Percentiles rank a stretch among this genome's conserved stretches.
Evolutionary conservation across 2,797 vertebrate genomes (phyloP).

Genomic region (Acrossocheilus wenchowensis): DNA sequence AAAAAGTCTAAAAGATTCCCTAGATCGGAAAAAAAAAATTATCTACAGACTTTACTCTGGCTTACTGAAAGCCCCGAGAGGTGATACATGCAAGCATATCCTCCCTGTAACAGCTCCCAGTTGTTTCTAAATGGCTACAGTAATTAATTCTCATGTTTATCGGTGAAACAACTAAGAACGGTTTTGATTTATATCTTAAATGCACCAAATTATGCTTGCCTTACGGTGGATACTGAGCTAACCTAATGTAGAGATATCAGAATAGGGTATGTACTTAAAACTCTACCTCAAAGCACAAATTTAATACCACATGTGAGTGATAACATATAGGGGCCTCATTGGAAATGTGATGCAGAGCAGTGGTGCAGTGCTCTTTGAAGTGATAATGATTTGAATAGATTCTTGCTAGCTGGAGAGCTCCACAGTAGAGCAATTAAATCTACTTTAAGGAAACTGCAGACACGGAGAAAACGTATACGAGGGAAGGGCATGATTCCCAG

Average conservation of each 20-base stretch:
- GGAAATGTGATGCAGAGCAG: constrained; percentile 51
- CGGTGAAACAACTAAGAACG: constrained; percentile 42
- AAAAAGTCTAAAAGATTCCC: constrained; percentile 71
- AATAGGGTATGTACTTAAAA: constrained; percentile 21
- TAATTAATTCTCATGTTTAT: constrained; percentile 27
- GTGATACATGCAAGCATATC: constrained; percentile 61
- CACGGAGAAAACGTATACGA: constrained; percentile 25
- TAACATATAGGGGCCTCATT: constrained; percentile 37
- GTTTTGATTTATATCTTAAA: constrained; percentile 57
- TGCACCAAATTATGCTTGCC: constrained; percentile 53
- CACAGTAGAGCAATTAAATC: constrained; percentile 46
- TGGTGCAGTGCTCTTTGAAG: constrained; percentile 56
- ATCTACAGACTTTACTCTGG: constrained; percentile 59
- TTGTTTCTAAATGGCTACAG: constrained; percentile 45
- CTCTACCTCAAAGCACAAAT: constrained; percentile 27
- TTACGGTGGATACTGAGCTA: constrained; percentile 42
- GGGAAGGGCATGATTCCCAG: background rate
- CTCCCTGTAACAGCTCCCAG: background rate
- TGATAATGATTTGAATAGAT: constrained; percentile 54
- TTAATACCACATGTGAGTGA: constrained; percentile 22
- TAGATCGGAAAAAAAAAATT: constrained; percentile 63
- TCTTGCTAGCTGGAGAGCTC: constrained; percentile 47
- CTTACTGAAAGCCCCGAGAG: constrained; percentile 67
- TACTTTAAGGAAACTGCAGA: constrained; percentile 50
- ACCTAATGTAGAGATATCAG: constrained; percentile 37